phyloP scores from a whole-genome alignment of 1,140 invertebrate species.

The Lasaia peninsularis region DNA sequence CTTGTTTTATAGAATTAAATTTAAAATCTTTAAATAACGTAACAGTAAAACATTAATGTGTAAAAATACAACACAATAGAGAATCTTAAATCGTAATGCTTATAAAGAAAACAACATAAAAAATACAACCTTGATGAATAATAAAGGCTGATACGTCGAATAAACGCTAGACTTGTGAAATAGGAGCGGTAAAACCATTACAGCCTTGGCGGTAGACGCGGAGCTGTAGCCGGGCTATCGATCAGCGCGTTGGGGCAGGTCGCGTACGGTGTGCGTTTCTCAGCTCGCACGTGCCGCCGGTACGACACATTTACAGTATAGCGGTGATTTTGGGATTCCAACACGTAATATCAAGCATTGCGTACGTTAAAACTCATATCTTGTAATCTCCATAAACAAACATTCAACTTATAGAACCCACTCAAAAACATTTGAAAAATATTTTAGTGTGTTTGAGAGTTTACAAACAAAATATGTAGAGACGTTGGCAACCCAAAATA shows the following conservation, averaged over 20 bases:
- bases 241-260: constrained; percentile 58
- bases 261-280: constrained; percentile 39
- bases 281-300: constrained; percentile 38
- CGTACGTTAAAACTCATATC: no score
- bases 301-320: constrained; percentile 12
- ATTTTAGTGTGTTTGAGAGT: no score
- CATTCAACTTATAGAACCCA: neutral
- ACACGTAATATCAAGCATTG: constrained; percentile 8
- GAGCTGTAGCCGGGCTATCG: constrained; percentile 51
- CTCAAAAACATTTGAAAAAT: no score
- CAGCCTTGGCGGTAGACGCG: constrained; percentile 35
- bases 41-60: no score
- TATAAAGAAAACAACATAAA: neutral
- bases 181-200: constrained; percentile 33
- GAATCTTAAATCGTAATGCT: no score
- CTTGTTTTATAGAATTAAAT: no score
- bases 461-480: no score
- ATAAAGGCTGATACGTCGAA: constrained; percentile 1
- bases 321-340: constrained; percentile 15
- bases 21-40: no score
- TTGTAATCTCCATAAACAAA: neutral
- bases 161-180: constrained; percentile 18
- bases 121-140: constrained; percentile 1
- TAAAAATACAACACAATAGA: neutral
- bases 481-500: no score